Conservation (phyloP, 37 sponge, comb jelly and placozoan species). For the Crambe crambe region DNA sequence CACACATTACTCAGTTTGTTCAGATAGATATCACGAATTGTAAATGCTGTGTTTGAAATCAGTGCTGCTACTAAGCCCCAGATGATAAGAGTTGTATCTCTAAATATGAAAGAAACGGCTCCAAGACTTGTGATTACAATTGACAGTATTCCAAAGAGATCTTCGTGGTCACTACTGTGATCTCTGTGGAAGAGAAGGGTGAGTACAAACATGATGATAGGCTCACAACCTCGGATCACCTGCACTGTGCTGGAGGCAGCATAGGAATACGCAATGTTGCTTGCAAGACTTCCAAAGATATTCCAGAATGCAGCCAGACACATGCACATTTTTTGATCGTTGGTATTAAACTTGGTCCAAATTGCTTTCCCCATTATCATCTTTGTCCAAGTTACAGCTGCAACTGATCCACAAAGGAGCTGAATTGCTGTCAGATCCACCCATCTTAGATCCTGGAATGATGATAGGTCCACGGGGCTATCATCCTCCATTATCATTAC, state of each 20-base stretch:
- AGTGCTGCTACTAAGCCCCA: not conserved
- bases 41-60: conserved; percentile 7
- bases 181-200: not conserved
- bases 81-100: not conserved
- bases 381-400: not conserved
- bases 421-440: not conserved
- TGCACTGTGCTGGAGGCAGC: not conserved
- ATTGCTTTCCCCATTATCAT: not conserved
- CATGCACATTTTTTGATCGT: too few relatives aligned
- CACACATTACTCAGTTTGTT: not conserved
- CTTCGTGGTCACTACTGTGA: not conserved
- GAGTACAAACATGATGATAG: not conserved
- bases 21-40: not conserved
- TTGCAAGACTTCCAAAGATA: not conserved
- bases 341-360: not conserved
- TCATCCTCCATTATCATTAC: not conserved
- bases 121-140: not conserved
- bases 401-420: not conserved
- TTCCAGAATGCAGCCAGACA: not conserved
- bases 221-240: not conserved
- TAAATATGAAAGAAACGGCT: not conserved
- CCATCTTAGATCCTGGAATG: not conserved
- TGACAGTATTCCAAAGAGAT: not conserved
- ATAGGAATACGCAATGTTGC: not conserved
- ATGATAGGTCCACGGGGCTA: not conserved